Evolutionary conservation across 1,140 invertebrate genomes (phyloP).

Genomic region (Cyclina sinensis): DNA sequence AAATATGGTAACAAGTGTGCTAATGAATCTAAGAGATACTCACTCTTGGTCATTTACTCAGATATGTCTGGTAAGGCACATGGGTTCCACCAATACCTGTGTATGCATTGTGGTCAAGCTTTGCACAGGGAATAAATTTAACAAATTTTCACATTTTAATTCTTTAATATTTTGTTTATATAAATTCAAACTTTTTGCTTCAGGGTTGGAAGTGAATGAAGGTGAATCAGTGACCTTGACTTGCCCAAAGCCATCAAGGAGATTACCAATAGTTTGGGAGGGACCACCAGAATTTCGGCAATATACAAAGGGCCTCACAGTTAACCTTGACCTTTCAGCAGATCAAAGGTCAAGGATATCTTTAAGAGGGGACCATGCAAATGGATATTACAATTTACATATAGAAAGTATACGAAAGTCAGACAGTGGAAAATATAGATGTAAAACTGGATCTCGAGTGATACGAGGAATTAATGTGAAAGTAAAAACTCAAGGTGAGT

Average conservation of each 20-base stretch:
- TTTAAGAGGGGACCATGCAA: slow-evolving; percentile 54
- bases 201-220: slow-evolving; percentile 61
- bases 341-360: slow-evolving; percentile 55
- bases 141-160: not conserved
- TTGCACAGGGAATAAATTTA: too few relatives aligned
- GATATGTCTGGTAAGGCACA: not conserved
- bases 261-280: slow-evolving; percentile 50
- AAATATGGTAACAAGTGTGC: too few relatives aligned
- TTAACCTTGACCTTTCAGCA: slow-evolving; percentile 49
- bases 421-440: slow-evolving; percentile 63
- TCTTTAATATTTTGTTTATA: not conserved
- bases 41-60: too few relatives aligned
- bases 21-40: too few relatives aligned
- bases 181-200: too few relatives aligned
- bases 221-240: slow-evolving; percentile 65
- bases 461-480: slow-evolving; percentile 33
- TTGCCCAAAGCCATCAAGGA: slow-evolving; percentile 35
- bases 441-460: slow-evolving; percentile 55
- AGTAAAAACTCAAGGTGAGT: slow-evolving; percentile 63
- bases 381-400: slow-evolving; percentile 60
- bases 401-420: slow-evolving; percentile 45
- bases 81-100: too few relatives aligned
- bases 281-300: slow-evolving; percentile 46
- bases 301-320: slow-evolving; percentile 38
- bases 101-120: too few relatives aligned